These are phyloP conservation scores for Martes martes DNA, from an alignment of 2,113 vertebrate species.

Conservation along the genomic window DNA sequence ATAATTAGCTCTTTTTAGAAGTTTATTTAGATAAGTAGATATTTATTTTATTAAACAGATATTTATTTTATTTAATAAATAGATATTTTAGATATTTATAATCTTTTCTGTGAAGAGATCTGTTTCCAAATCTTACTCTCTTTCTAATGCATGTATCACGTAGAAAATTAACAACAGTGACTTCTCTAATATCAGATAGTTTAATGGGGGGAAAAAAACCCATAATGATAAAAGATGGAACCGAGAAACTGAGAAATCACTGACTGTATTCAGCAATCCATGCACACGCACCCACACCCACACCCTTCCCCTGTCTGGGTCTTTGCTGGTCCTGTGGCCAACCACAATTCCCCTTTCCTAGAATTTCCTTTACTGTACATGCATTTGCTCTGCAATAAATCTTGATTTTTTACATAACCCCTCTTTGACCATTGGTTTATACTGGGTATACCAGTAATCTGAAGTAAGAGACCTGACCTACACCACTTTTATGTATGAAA, in stretches of 20 bases:
- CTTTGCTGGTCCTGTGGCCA: accelerated
- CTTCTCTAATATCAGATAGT: background rate
- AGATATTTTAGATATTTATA: background rate
- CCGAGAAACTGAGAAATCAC: background rate
- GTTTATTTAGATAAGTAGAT: background rate
- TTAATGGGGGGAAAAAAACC: background rate
- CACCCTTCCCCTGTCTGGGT: background rate
- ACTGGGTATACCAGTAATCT: background rate
- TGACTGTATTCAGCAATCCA: background rate
- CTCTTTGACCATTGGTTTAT: background rate
- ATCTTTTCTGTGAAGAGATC: background rate
- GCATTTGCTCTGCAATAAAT: background rate
- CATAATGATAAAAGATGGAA: background rate
- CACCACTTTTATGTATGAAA: background rate
- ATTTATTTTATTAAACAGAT: no score
- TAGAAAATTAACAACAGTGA: background rate
- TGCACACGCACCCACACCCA: accelerated
- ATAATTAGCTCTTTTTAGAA: background rate
- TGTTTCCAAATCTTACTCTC: background rate
- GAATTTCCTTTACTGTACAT: background rate
- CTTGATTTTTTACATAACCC: accelerated
- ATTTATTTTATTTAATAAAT: no score
- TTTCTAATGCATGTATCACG: background rate
- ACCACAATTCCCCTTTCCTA: background rate
- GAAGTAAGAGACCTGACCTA: background rate